Evolutionary conservation across 2,797 vertebrate genomes (phyloP).

Genomic region (Cheirogaleus major): DNA sequence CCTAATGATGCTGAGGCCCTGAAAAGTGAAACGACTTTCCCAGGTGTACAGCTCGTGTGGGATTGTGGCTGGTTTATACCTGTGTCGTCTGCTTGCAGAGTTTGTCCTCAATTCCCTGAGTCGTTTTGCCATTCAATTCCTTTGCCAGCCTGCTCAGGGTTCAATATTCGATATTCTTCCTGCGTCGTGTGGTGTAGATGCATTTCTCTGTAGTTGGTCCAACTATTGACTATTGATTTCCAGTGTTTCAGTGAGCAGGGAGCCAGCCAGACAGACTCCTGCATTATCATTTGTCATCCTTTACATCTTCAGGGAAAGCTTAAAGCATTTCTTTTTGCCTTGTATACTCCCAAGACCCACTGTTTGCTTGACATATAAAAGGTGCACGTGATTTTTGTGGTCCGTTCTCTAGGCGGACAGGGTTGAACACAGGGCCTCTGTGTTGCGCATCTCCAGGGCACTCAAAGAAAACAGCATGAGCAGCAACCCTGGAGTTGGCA

Average conservation of each 20-base stretch:
- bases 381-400: neutral
- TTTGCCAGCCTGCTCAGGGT: neutral
- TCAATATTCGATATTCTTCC: neutral
- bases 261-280: neutral
- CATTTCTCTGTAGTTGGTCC: neutral
- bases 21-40: neutral
- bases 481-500: neutral
- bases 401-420: neutral
- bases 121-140: neutral
- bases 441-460: neutral
- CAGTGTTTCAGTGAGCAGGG: neutral
- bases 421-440: neutral
- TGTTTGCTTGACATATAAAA: rapidly evolving
- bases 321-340: neutral
- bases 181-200: neutral
- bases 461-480: neutral
- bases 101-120: neutral
- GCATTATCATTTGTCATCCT: neutral
- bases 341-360: neutral
- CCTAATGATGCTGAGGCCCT: neutral
- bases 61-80: neutral
- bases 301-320: neutral
- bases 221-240: neutral
- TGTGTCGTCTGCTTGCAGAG: rapidly evolving
- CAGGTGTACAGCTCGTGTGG: neutral